Conservation (phyloP, 2,113 vertebrate genomes). For the Theristicus caerulescens region DNA sequence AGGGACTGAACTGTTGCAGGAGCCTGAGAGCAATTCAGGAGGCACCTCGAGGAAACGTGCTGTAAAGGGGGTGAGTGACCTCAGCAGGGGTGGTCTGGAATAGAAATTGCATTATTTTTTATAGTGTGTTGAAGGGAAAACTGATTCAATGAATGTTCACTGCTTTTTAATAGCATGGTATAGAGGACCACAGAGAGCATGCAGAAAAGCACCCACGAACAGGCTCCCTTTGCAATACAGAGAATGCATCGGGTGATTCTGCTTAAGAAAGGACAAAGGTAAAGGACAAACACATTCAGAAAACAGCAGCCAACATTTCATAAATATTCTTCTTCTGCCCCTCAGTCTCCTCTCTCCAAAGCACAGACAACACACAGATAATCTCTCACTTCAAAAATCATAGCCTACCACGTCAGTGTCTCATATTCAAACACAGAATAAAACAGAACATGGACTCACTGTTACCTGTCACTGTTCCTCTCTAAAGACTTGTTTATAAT, state of each 20-base stretch:
- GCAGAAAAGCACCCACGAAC: neutral
- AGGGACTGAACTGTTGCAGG: neutral
- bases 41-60: neutral
- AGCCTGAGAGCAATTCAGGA: neutral
- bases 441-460: neutral
- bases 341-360: neutral
- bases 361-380: neutral
- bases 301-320: neutral
- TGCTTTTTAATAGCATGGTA: neutral
- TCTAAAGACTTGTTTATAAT: neutral
- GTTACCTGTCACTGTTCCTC: neutral
- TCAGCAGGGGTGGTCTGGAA: neutral
- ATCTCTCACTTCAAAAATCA: neutral
- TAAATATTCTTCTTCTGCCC: neutral
- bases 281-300: neutral
- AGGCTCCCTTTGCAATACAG: neutral
- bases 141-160: neutral
- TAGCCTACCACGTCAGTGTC: neutral
- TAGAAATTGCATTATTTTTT: neutral
- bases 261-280: neutral
- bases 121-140: neutral
- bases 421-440: neutral
- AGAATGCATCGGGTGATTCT: neutral
- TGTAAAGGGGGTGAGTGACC: neutral
- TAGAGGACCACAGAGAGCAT: neutral